Base-by-base conservation (phyloP, 2,888 invertebrate species). In the Trimorus sp. region DNA sequence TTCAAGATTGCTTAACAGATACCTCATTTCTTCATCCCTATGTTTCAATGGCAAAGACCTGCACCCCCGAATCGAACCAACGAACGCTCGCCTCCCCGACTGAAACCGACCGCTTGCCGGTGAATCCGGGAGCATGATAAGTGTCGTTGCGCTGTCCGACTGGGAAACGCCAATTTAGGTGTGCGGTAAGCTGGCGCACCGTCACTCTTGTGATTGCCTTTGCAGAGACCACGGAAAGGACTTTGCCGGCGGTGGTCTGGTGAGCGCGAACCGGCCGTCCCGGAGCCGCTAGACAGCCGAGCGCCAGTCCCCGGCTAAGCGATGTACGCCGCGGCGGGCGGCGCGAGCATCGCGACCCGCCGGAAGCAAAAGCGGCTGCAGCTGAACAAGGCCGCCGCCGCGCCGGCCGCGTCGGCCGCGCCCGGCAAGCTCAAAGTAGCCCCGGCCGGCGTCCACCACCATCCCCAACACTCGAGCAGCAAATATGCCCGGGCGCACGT, bases 321-420 rank as follows among this genome's bases (percentile, higher is more conserved):
- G 85, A 97, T 97, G 97, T 97, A 97, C 94, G 97, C 97, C 91
- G 97, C 97, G 91, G 97, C 97, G 91, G 97, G 97, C 92, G 97
- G 96, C 92, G 96, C 96, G 90, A 96, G 96, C 90, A 94, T 97
- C 92, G 96, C 97, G 92, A 96, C 96, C 93, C 95, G 96, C 90
- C 92, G 92, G 85, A 92, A 92, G 84, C 93, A 93, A 88, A 94
- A 93, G 92, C 92, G 90, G 87, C 92, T 91, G 92, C 93, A 90
- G 90, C 91, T 87, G 83, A 91, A 83, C 88, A 89, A 86, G 76
- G 88, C 85, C 88, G 88, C 84, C 68, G 84, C 80, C 70, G 40
- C 82, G 76, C 88, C 85, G 88, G 88, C 84, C 68, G 84, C 80
- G 65, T 26, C 82, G 65, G 71, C 79, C 15, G 53, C 79, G 48